Evolutionary conservation across 2,888 invertebrate species (phyloP).

Genomic region (Caenorhabditis sp.): DNA sequence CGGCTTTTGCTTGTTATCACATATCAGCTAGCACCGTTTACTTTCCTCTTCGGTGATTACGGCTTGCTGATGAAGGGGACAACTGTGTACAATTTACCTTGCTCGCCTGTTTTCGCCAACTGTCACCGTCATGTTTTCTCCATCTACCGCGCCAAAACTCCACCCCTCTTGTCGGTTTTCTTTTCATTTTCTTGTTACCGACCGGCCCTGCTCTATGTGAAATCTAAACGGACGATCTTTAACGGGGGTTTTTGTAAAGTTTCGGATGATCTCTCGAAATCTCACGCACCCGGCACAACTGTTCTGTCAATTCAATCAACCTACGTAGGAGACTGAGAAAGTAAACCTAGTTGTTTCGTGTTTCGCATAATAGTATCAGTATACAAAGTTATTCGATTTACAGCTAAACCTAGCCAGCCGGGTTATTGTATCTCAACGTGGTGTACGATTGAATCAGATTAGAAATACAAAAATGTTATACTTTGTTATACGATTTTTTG

Average conservation of each 20-base stretch:
- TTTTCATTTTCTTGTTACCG: constrained; percentile 27
- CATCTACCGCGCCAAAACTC: constrained; percentile 56
- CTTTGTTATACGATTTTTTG: background rate
- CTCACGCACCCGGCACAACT: constrained; percentile 3
- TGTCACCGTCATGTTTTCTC: constrained; percentile 62
- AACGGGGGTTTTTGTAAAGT: constrained; percentile 37
- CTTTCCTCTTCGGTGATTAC: constrained; percentile 56
- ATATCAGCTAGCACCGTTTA: constrained; percentile 16
- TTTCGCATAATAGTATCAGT: constrained; percentile 16
- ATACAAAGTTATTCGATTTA: constrained; percentile 8
- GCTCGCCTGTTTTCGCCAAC: constrained; percentile 65
- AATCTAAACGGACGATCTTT: constrained; percentile 31
- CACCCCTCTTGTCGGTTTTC: constrained; percentile 24
- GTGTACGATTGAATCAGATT: background rate
- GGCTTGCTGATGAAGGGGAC: constrained; percentile 16
- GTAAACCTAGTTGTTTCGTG: background rate
- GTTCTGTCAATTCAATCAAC: constrained; percentile 6
- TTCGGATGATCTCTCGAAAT: background rate
- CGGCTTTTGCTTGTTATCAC: constrained; percentile 5
- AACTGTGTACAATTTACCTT: constrained; percentile 59
- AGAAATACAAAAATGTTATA: constrained; percentile 8
- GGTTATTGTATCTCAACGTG: background rate
- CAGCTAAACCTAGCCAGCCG: background rate
- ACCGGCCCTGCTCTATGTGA: constrained; percentile 27
- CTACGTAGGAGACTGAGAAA: background rate